Evolutionary conservation across 2,113 vertebrate species (phyloP), one percentile per base, ranked within the genome.

Genomic region (Callipepla californica): DNA sequence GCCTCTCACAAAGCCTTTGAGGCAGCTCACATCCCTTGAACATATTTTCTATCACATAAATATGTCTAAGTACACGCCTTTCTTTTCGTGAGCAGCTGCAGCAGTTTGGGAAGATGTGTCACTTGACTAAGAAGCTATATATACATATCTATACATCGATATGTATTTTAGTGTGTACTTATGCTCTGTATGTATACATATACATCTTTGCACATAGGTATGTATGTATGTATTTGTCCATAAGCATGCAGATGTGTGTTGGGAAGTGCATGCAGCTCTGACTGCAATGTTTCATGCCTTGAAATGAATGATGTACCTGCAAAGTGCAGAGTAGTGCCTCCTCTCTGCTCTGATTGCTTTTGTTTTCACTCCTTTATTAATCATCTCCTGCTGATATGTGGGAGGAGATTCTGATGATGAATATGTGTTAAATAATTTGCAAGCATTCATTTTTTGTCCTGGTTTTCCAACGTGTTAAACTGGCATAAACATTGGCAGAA

Each of bases 401-500:
- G 87, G 91, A 92, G 87, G 78, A 86, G 82, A 94, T 86, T 88
- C 85, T 95, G 79, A 92, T 73, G 79, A 93, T 58, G 77, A 95
- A 81, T 95, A 97, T 76, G 77, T 92, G 87, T 82, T 93, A 94
- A 94, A 95, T 89, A 92, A 94, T 96, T 93, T 94, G 84, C 93
- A 95, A 95, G 91, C 91, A 89, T 87, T 93, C 50, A 6, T 48
- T 78, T 86, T 92, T 91, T 88, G 82, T 94, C 76, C 87, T 67
- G 73, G 36, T 90, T 95, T 96, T 93, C 68, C 61, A 14, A 40
- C 7, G 65, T 87, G 92, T 40, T 87, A 91, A 95, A 93, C 93
- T 94, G 90, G 84, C 91, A 96, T 95, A 96, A 95, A 96, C 79
- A 97, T 92, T 96, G 96, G 92, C 93, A 95, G 93, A 83, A 88